Conservation (phyloP, 1,140 invertebrate genomes). For the Anastatus disparis region DNA sequence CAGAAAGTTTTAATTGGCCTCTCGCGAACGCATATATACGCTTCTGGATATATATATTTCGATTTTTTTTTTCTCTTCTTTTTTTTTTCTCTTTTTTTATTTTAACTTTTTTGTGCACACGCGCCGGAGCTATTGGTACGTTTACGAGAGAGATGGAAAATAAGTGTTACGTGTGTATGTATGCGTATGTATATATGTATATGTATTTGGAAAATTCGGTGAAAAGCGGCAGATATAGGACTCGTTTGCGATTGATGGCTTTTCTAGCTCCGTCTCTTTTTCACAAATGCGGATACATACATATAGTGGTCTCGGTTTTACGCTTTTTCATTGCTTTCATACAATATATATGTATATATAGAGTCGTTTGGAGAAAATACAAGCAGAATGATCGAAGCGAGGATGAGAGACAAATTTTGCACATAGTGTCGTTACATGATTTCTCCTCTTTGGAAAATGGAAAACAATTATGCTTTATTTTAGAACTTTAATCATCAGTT, state of each 20-base stretch:
- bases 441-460: not conserved
- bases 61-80: too few relatives aligned
- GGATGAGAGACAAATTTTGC: not conserved
- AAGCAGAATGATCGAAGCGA: not conserved
- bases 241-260: conserved; percentile 42
- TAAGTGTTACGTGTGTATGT: too few relatives aligned
- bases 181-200: conserved; percentile 2
- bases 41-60: too few relatives aligned
- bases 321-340: not conserved
- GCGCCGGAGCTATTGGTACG: too few relatives aligned
- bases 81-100: too few relatives aligned
- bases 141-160: too few relatives aligned
- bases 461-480: too few relatives aligned
- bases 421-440: conserved; percentile 1
- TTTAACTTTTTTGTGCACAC: too few relatives aligned
- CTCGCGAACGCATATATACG: not conserved
- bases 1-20: conserved; percentile 47
- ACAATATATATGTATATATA: not conserved
- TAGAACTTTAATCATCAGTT: too few relatives aligned
- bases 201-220: conserved; percentile 16
- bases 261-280: conserved; percentile 16
- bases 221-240: conserved; percentile 43
- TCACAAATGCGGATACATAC: not conserved
- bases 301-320: too few relatives aligned
- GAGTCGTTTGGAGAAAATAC: too few relatives aligned